A percentile compares a stretch with the other conserved stretches of the same genome.
phyloP scores from a whole-genome alignment of 2,888 invertebrate genomes.

The Phlogophora meticulosa region DNA sequence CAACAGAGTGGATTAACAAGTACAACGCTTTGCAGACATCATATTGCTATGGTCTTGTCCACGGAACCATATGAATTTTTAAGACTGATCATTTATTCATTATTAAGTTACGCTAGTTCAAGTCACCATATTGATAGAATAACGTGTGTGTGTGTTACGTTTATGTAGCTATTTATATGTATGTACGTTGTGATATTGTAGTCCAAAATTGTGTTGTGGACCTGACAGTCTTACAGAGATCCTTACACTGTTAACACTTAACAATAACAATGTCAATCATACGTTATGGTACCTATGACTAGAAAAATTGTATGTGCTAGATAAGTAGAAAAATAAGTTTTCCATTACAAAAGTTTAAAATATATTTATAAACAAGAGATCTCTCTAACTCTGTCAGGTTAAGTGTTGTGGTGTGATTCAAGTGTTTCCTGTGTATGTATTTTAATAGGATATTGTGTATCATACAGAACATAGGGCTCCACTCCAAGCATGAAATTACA shows the following conservation, averaged over 20 bases:
- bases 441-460: conserved; percentile 51
- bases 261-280: conserved; percentile 66
- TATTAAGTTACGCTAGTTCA: conserved; percentile 88
- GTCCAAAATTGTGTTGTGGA: conserved; percentile 64
- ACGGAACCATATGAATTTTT: conserved; percentile 82
- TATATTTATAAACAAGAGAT: conserved; percentile 60
- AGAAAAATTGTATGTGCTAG: conserved; percentile 53
- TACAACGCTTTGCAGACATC: conserved; percentile 75
- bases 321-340: conserved; percentile 36
- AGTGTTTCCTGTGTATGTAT: conserved; percentile 63
- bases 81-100: conserved; percentile 91
- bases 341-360: conserved; percentile 43
- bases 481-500: conserved; percentile 52
- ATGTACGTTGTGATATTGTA: conserved; percentile 74
- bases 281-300: conserved; percentile 50
- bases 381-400: conserved; percentile 69
- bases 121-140: conserved; percentile 83
- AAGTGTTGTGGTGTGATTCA: conserved; percentile 64
- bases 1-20: conserved; percentile 83
- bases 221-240: conserved; percentile 79
- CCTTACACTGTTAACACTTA: conserved; percentile 57
- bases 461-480: conserved; percentile 53
- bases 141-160: conserved; percentile 76
- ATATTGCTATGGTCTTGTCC: conserved; percentile 77
- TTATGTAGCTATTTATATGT: conserved; percentile 84